phyloP scores from a whole-genome alignment of 2,113 vertebrate genomes.

The Gymnogyps californianus region DNA sequence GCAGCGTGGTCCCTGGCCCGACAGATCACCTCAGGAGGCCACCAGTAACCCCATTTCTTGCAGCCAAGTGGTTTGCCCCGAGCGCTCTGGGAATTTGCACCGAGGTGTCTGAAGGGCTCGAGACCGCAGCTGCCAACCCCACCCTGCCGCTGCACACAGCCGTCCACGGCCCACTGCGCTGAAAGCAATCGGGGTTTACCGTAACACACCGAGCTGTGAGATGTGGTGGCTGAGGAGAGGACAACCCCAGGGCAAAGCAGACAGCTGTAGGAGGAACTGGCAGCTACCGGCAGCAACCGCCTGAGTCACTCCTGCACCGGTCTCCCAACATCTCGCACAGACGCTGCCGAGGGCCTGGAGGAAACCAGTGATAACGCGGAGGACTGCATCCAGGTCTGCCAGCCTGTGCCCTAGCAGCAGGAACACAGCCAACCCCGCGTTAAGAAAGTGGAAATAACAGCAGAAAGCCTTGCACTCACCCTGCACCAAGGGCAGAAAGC shows the following conservation, averaged over 20 bases:
- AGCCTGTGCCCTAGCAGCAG: not conserved
- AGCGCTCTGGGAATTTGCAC: not conserved
- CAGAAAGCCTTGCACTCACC: not conserved
- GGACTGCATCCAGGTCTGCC: not conserved
- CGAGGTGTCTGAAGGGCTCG: not conserved
- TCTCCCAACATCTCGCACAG: not conserved
- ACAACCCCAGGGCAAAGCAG: not conserved
- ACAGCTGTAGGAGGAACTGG: not conserved
- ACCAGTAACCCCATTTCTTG: not conserved
- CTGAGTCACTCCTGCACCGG: not conserved
- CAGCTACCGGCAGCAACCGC: not conserved
- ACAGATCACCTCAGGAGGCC: too few species aligned
- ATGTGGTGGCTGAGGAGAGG: not conserved
- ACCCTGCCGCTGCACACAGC: not conserved
- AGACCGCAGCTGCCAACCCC: not conserved
- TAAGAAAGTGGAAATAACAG: not conserved
- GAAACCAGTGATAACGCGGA: not conserved
- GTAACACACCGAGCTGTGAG: accelerated
- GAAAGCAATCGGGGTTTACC: not conserved
- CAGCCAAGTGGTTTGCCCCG: not conserved
- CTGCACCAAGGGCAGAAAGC: not conserved
- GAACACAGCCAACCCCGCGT: not conserved
- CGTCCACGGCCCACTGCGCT: accelerated
- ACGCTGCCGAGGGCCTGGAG: accelerated
- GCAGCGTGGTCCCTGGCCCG: not conserved